These are phyloP conservation scores for Tachina fera DNA, from an alignment of 2,888 invertebrate species.

Conservation along the genomic window DNA sequence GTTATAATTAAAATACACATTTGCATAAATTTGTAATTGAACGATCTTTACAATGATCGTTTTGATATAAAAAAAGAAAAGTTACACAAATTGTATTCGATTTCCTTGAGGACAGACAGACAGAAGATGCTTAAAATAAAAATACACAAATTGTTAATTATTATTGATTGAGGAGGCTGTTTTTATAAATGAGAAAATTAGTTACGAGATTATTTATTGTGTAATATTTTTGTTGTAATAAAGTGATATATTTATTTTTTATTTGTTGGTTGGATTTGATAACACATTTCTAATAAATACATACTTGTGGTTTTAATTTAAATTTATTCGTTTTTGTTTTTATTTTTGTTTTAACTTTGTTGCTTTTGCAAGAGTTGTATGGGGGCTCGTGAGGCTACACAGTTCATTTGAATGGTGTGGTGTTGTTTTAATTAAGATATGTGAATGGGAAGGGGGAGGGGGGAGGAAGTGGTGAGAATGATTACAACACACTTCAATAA, in stretches of 20 bases:
- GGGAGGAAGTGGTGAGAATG: too few relatives aligned
- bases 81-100: neutral
- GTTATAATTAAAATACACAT: slow-evolving; percentile 6
- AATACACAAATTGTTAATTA: slow-evolving; percentile 17
- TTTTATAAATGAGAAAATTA: neutral
- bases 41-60: neutral
- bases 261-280: slow-evolving; percentile 44
- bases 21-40: slow-evolving; percentile 34
- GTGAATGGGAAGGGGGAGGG: too few relatives aligned
- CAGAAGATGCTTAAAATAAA: neutral
- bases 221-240: slow-evolving; percentile 32
- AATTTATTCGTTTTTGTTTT: slow-evolving; percentile 37
- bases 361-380: too few relatives aligned
- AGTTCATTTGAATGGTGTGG: neutral
- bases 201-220: slow-evolving; percentile 24
- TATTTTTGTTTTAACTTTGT: slow-evolving; percentile 22
- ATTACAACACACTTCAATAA: too few relatives aligned
- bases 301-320: slow-evolving; percentile 12
- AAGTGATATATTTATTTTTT: slow-evolving; percentile 14
- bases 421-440: neutral
- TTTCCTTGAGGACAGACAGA: neutral
- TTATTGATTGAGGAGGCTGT: neutral
- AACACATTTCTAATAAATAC: slow-evolving; percentile 66
- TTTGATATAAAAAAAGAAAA: slow-evolving; percentile 18
- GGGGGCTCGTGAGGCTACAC: slow-evolving; percentile 5